Percentiles rank a stretch among this genome's conserved stretches.
phyloP scores from a whole-genome alignment of 2,888 invertebrate species.

The Anaspis maculata region DNA sequence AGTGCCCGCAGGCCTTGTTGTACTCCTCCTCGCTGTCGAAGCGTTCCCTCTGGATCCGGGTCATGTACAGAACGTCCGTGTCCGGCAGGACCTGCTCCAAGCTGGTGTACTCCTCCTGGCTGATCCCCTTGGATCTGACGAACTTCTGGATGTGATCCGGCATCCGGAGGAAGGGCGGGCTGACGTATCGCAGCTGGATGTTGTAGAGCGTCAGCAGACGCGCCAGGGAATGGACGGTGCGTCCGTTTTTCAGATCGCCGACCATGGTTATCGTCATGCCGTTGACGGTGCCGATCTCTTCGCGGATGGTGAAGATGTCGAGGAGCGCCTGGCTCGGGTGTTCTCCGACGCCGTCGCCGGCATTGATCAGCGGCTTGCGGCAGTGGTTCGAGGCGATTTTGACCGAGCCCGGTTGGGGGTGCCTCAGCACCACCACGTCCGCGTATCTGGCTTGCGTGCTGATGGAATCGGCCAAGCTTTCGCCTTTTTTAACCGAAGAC shows the following conservation, averaged over 20 bases:
- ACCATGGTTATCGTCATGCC: constrained; percentile 96
- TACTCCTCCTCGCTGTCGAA: constrained; percentile 80
- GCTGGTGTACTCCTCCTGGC: constrained; percentile 61
- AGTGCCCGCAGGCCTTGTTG: constrained; percentile 76
- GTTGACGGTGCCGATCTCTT: constrained; percentile 98
- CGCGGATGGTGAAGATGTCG: constrained; percentile 95
- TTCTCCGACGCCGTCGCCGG: constrained; percentile 95
- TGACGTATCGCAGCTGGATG: constrained; percentile 86
- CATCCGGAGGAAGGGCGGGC: constrained; percentile 82
- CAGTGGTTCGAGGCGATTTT: constrained; percentile 76
- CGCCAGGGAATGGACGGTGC: constrained; percentile 96
- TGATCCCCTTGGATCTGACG: constrained; percentile 68
- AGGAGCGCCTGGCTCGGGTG: constrained; percentile 97
- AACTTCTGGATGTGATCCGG: constrained; percentile 77
- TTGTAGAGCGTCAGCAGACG: constrained; percentile 89
- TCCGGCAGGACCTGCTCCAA: constrained; percentile 83
- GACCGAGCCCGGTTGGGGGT: constrained; percentile 89
- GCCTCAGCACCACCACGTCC: constrained; percentile 89
- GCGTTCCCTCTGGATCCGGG: constrained; percentile 91
- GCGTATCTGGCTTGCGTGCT: constrained; percentile 85
- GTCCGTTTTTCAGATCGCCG: constrained; percentile 94
- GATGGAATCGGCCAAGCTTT: constrained; percentile 84
- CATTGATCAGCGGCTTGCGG: constrained; percentile 91
- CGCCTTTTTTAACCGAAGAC: constrained; percentile 95
- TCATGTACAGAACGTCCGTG: constrained; percentile 98